Conservation (phyloP, 1,140 invertebrate species). For the Drosophila dunni region DNA sequence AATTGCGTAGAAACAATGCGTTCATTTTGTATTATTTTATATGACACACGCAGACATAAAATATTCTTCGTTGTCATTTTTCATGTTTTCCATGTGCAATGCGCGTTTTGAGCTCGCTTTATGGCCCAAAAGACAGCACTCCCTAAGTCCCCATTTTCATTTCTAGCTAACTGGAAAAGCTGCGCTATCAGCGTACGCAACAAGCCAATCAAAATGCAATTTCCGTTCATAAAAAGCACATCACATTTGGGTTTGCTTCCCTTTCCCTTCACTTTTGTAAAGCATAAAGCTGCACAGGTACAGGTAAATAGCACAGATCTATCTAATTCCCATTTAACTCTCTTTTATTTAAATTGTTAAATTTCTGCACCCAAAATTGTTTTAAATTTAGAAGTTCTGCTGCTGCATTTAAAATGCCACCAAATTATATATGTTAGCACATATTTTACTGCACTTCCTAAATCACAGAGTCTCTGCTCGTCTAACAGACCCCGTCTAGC, state of each 20-base stretch:
- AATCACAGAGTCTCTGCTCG: neutral
- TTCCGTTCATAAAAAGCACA: slow-evolving; percentile 64
- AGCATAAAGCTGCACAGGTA: slow-evolving; percentile 39
- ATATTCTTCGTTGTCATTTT: slow-evolving; percentile 24
- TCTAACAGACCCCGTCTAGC: neutral
- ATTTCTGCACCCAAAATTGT: too few relatives aligned
- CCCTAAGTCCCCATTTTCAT: slow-evolving; percentile 21
- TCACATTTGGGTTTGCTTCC: slow-evolving; percentile 18
- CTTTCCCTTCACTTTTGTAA: slow-evolving; percentile 24
- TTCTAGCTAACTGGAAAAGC: slow-evolving; percentile 28
- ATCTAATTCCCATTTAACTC: slow-evolving; percentile 8
- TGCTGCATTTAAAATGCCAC: too few relatives aligned
- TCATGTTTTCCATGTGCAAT: slow-evolving; percentile 56
- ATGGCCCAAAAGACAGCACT: slow-evolving; percentile 17
- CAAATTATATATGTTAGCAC: too few relatives aligned
- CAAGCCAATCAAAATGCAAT: slow-evolving; percentile 79
- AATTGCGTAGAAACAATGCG: slow-evolving; percentile 45
- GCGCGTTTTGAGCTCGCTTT: slow-evolving; percentile 14
- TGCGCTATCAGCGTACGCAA: slow-evolving; percentile 69
- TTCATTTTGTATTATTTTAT: slow-evolving; percentile 36
- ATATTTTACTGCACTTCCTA: neutral
- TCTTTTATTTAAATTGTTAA: neutral
- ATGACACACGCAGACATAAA: slow-evolving; percentile 53
- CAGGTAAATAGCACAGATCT: slow-evolving; percentile 17
- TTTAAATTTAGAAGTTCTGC: too few relatives aligned